A percentile compares a stretch with the other conserved stretches of the same genome.
Conservation (phyloP, 2,888 invertebrate species). For the Drosophila phalerata region DNA sequence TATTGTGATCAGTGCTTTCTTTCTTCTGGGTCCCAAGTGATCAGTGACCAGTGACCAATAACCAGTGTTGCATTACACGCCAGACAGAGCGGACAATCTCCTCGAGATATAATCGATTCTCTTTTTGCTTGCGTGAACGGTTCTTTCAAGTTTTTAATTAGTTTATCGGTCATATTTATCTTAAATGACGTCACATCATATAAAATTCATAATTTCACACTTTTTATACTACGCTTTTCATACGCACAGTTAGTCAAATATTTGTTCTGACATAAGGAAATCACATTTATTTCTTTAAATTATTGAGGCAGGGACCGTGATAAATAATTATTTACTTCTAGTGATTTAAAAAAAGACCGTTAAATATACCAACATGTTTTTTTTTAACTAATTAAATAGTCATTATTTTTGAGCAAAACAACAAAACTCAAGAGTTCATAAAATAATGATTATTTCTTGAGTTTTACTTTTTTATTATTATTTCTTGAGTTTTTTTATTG, state of each 20-base stretch:
- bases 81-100: constrained; percentile 22
- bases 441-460: too few relatives aligned
- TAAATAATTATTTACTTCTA: too few relatives aligned
- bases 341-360: too few relatives aligned
- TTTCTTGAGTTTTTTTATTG: too few relatives aligned
- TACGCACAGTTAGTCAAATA: background rate
- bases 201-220: constrained; percentile 15
- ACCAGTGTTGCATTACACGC: constrained; percentile 41
- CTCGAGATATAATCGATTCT: constrained; percentile 23
- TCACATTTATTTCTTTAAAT: background rate
- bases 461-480: too few relatives aligned
- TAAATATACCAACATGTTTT: too few relatives aligned
- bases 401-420: too few relatives aligned
- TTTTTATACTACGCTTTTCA: background rate
- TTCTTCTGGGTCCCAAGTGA: constrained; percentile 19
- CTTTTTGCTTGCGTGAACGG: background rate
- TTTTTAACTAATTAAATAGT: too few relatives aligned
- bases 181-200: constrained; percentile 41
- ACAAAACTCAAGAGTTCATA: too few relatives aligned
- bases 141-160: background rate
- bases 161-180: constrained; percentile 24
- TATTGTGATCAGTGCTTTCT: constrained; percentile 15
- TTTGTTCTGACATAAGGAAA: background rate
- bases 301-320: too few relatives aligned
- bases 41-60: constrained; percentile 15